These are phyloP conservation scores for Diarsia dahlii DNA, from an alignment of 2,888 invertebrate species.

Conservation along the genomic window DNA sequence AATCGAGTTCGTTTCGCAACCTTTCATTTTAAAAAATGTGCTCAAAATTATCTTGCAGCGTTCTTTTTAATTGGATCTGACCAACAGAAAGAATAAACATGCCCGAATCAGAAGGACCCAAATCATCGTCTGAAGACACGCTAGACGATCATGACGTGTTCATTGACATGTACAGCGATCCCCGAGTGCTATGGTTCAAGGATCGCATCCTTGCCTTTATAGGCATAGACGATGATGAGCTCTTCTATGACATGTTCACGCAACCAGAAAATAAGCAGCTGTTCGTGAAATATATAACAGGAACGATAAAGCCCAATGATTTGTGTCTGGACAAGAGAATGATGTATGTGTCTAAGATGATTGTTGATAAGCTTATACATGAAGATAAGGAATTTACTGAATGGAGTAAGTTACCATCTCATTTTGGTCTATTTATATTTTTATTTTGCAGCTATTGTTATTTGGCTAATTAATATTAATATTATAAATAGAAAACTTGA, in stretches of 20 bases:
- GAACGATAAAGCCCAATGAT: slow-evolving; percentile 78
- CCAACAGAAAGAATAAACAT: not conserved
- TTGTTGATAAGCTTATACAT: slow-evolving; percentile 92
- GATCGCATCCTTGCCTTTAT: slow-evolving; percentile 91
- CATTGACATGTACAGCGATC: slow-evolving; percentile 84
- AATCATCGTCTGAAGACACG: not conserved
- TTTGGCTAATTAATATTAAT: not conserved
- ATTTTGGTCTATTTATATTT: not conserved
- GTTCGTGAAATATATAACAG: slow-evolving; percentile 73
- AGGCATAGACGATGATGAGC: slow-evolving; percentile 89
- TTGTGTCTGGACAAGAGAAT: slow-evolving; percentile 89
- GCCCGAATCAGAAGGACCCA: slow-evolving; percentile 1
- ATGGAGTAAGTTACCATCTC: slow-evolving; percentile 91
- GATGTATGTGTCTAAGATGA: slow-evolving; percentile 93
- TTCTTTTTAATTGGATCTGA: not conserved
- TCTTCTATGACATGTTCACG: slow-evolving; percentile 91
- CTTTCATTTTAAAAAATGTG: not conserved
- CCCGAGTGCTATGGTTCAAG: slow-evolving; percentile 93
- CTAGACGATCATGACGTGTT: slow-evolving; percentile 57
- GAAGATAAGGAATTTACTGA: slow-evolving; percentile 94
- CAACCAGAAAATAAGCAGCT: slow-evolving; percentile 89
- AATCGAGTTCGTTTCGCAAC: not conserved
- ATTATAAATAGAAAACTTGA: not conserved
- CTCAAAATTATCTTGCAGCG: not conserved
- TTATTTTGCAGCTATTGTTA: not conserved